These are phyloP conservation scores for Eupithecia exiguata DNA, from an alignment of 2,888 invertebrate genomes.

Conservation along the genomic window DNA sequence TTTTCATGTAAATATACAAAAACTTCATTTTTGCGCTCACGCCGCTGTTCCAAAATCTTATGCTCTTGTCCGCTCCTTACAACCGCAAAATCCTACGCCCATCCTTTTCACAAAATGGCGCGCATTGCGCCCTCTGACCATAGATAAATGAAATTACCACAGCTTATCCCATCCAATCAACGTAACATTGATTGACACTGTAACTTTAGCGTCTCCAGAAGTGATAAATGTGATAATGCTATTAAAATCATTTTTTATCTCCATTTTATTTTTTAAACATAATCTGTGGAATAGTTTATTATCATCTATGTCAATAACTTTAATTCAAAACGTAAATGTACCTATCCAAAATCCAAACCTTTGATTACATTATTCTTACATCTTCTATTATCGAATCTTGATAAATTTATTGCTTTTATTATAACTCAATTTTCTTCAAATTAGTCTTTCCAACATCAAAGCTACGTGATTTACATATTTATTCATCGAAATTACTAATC, in stretches of 20 bases:
- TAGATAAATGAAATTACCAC: too few relatives aligned
- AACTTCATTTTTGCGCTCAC: too few relatives aligned
- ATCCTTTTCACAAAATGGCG: too few relatives aligned
- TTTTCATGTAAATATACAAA: too few relatives aligned
- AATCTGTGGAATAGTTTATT: background rate
- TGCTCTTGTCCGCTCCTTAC: too few relatives aligned
- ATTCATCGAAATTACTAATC: constrained; percentile 32
- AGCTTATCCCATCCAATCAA: background rate
- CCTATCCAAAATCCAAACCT: constrained; percentile 16
- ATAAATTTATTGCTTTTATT: constrained; percentile 35
- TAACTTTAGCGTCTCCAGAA: background rate
- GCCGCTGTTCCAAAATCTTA: too few relatives aligned
- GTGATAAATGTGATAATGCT: background rate
- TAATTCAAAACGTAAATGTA: constrained; percentile 22
- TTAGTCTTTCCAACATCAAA: constrained; percentile 34
- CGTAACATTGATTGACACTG: constrained; percentile 5
- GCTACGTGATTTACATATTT: constrained; percentile 38
- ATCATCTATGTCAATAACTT: constrained; percentile 16
- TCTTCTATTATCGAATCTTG: constrained; percentile 20
- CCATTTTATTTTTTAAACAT: constrained; percentile 5
- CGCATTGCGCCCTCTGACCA: too few relatives aligned
- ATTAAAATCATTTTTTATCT: background rate
- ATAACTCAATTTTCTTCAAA: constrained; percentile 40
- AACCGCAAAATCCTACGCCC: too few relatives aligned
- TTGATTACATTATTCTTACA: constrained; percentile 20